phyloP scores from a whole-genome alignment of 2,113 vertebrate genomes.

The Chrysemys picta region DNA sequence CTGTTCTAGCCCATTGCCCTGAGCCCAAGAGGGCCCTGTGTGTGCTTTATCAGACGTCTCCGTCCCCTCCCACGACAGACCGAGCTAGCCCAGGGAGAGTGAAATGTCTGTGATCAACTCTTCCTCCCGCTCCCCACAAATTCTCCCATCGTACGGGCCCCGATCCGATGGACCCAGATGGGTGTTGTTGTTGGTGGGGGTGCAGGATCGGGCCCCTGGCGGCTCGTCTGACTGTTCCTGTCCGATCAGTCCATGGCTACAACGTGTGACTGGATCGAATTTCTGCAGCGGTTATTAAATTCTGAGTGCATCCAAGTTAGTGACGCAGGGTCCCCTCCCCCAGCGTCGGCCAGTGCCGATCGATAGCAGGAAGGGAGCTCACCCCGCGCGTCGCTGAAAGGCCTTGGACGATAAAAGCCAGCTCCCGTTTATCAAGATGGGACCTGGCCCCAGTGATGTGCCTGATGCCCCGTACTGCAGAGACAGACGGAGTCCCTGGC shows the following conservation, averaged over 20 bases:
- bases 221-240: no score
- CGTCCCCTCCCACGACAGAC: no score
- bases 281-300: not conserved
- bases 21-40: not conserved
- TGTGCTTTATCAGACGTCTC: not conserved
- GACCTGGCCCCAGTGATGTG: not conserved
- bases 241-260: not conserved
- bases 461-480: not conserved
- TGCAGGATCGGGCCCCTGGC: not conserved
- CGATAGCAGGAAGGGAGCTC: not conserved
- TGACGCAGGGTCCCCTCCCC: not conserved
- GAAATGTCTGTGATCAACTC: not conserved
- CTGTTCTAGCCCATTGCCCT: not conserved
- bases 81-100: not conserved
- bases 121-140: not conserved
- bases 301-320: not conserved
- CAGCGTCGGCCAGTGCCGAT: not conserved
- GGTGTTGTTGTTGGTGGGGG: fast-evolving
- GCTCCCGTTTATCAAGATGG: not conserved
- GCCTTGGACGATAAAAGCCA: not conserved
- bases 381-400: not conserved
- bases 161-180: not conserved
- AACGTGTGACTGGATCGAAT: not conserved
- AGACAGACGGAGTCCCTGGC: not conserved
- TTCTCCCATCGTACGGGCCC: not conserved